Evolutionary conservation across 2,888 invertebrate genomes (phyloP).

Genomic region (Dendrolimus pini): DNA sequence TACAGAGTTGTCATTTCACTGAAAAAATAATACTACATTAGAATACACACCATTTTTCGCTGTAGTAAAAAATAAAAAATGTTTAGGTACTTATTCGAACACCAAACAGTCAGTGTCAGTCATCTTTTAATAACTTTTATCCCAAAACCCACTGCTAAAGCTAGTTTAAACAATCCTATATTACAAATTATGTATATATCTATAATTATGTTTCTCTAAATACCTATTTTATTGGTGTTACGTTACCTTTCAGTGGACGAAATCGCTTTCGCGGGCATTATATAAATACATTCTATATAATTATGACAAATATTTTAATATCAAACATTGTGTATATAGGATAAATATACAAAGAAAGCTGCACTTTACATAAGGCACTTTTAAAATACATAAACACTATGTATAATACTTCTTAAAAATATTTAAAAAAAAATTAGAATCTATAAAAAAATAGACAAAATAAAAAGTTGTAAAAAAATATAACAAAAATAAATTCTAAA

Average conservation of each 20-base stretch:
- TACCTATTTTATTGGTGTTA: slow-evolving; percentile 51
- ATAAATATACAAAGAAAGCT: slow-evolving; percentile 11
- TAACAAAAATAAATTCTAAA: slow-evolving; percentile 8
- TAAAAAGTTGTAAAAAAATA: slow-evolving; percentile 7
- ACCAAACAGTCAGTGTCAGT: too few relatives aligned
- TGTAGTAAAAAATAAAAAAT: too few relatives aligned
- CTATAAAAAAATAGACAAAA: slow-evolving; percentile 6
- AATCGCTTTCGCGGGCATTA: slow-evolving; percentile 55
- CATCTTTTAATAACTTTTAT: too few relatives aligned
- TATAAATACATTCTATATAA: slow-evolving; percentile 15
- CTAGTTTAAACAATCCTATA: too few relatives aligned
- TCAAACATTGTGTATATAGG: too few relatives aligned
- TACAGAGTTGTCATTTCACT: too few relatives aligned
- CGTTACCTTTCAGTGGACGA: slow-evolving; percentile 71
- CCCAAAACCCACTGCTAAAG: too few relatives aligned
- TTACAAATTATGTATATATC: too few relatives aligned
- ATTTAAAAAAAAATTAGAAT: slow-evolving; percentile 4
- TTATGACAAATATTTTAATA: too few relatives aligned
- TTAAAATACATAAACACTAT: slow-evolving; percentile 6
- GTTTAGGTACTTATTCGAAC: too few relatives aligned
- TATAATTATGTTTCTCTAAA: neutral
- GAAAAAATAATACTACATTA: too few relatives aligned
- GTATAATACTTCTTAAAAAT: neutral
- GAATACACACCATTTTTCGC: too few relatives aligned
- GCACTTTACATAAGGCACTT: slow-evolving; percentile 27